Base-by-base conservation (phyloP, 2,113 vertebrate genomes). In the Typhlomys cinereus region DNA sequence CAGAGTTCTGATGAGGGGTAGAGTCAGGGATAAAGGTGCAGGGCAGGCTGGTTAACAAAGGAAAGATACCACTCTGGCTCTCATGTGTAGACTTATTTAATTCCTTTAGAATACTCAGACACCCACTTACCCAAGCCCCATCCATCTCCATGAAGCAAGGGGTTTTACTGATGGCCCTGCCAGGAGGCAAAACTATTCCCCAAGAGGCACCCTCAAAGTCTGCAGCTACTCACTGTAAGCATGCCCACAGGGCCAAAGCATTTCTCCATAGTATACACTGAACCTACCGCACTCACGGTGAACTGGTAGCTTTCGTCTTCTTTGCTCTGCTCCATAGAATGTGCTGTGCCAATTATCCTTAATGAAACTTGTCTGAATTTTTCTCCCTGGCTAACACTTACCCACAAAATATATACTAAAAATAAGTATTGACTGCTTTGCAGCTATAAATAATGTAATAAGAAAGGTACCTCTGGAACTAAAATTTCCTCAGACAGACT, bases 391-490 rank as follows among this genome's bases (percentile, higher is more conserved):
- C 66, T 88, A 79, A 31, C 25, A 88, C 29, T 57, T 74, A 82
- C 62, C 62, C 62, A 93, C 39, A 88, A 85, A 93, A n/a, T 82
- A 46, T 23, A 39, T 36, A 39, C 67, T 90, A 76, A 84, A 94
- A 92, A 91, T 95, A 93, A 89, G 66, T 2, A 85, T 20, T 89
- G 78, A 75, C 4, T 61, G 31, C 23, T 62, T 82, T 88, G n/a
- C 15, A 74, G 52, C 57, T 75, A 88, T 84, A 91, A 94, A 66
- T 91, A 88, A 91, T 74, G 13, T 4, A 76, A 79, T 61, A 81
- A 71, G 41, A 89, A 93, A 89, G 71, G 80, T 86, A 95, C 88
- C 50, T 80, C 66, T 71, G 67, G 84, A 94, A 18, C 7, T 88
- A 62, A 92, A 88, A 79, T 48, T 86, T 75, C 44, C 36, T 66